Percentiles rank a stretch among this genome's conserved stretches.
These are phyloP conservation scores for Heterocephalus glaber DNA, from an alignment of 2,113 vertebrate species.

Conservation along the genomic window DNA sequence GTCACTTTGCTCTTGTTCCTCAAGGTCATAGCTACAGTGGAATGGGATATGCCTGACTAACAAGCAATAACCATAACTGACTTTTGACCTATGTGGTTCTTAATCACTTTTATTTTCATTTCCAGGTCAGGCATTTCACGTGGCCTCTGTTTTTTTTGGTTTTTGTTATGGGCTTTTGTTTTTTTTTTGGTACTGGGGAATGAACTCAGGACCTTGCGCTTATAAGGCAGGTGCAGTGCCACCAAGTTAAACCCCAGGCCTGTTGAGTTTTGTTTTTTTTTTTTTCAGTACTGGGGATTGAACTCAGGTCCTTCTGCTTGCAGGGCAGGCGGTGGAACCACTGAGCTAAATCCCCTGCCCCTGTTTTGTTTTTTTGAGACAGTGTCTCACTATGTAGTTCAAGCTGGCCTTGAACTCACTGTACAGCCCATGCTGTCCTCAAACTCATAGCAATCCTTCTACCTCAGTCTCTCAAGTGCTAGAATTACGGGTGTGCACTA, in stretches of 20 bases:
- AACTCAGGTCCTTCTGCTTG: no score
- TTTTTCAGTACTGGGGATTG: no score
- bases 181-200: no score
- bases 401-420: not conserved
- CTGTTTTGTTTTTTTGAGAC: not conserved
- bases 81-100: not conserved
- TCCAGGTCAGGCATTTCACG: not conserved
- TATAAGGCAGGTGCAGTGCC: no score
- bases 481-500: not conserved
- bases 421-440: not conserved
- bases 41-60: not conserved
- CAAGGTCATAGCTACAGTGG: not conserved
- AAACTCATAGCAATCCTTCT: not conserved
- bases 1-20: not conserved
- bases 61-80: not conserved
- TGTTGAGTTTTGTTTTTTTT: not conserved
- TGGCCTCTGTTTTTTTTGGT: not conserved
- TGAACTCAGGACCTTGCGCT: no score
- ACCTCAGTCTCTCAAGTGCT: not conserved
- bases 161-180: no score
- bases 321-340: no score
- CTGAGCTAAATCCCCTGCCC: no score
- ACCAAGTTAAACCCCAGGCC: no score
- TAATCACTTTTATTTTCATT: not conserved
- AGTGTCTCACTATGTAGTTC: not conserved